Evolutionary conservation across 2,113 vertebrate genomes (phyloP).

Genomic region (Gopherus flavomarginatus): DNA sequence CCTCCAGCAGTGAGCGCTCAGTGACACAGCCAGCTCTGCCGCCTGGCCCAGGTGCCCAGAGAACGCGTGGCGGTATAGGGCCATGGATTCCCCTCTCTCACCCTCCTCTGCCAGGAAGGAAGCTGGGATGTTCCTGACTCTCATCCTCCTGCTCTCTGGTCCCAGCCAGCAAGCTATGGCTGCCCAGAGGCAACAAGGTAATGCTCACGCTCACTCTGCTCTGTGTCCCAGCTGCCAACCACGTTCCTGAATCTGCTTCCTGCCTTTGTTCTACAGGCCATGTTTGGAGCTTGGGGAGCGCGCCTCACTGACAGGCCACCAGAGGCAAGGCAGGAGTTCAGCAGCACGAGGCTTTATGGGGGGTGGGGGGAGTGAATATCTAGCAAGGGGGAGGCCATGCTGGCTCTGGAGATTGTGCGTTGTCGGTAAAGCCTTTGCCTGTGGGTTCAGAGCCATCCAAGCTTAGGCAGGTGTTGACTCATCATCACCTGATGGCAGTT

Average conservation of each 20-base stretch:
- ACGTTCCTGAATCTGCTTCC: no score
- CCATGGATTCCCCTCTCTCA: fast-evolving
- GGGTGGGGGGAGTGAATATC: no score
- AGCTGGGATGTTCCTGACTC: not conserved
- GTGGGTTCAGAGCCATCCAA: not conserved
- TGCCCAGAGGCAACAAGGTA: constrained; percentile 4
- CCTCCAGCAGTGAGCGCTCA: not conserved
- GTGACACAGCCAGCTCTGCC: not conserved
- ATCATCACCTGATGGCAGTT: no score
- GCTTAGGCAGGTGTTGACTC: not conserved
- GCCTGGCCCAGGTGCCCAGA: fast-evolving
- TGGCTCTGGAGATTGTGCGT: not conserved
- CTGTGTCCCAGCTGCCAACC: no score
- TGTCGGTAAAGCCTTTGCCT: not conserved
- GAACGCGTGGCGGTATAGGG: no score
- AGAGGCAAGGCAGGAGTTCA: not conserved
- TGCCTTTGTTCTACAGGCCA: no score
- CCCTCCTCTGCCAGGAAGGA: not conserved
- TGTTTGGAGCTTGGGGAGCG: no score
- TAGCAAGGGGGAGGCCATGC: no score
- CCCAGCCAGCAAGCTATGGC: not conserved
- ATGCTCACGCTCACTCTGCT: not conserved
- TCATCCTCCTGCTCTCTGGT: not conserved
- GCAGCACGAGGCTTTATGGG: no score
- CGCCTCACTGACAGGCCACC: no score